Base-by-base conservation (phyloP, 2,888 invertebrate species). In the Pantelozetes paolii region DNA sequence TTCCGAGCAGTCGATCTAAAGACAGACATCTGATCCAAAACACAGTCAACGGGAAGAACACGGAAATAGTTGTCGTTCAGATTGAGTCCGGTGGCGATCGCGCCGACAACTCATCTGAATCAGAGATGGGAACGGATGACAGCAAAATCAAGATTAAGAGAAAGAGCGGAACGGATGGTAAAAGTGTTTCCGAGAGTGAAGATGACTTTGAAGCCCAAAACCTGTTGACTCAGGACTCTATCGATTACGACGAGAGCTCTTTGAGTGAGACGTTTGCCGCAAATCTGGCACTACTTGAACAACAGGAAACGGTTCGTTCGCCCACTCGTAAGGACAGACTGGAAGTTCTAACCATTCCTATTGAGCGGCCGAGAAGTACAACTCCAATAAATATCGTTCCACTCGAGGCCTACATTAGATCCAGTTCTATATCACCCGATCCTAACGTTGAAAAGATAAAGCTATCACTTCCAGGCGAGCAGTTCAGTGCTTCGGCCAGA, bases 291-390 rank as follows among this genome's bases (percentile, higher is more conserved):
- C 13, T 26, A 26, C 2, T 54, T 8, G 23, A 8, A 11, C 23
- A 23, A 54, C 54, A 23, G n/a, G 67, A 67, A 42, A n/a, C 67
- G n/a, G 23, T 67, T 20, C 15, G 74, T 28, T 74, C 75, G 42
- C 75, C 76, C 48, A 75, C 78, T n/a, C 73, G 74, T 32, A 75
- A 77, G 36, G 76, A 77, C 42, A 54, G 78, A n/a, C 71, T 75
- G 15, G 78, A 78, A 71, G 71, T 78, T 2, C 76, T 74, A 18
- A 78, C 77, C 6, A 76, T 76, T 20, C 88, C 90, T 0, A 87
- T 89, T 71, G 90, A 90, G 77, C 84, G 92, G 71, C 90, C 91
- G 77, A 84, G 91, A 11, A 87, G 89, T 36, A 87, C 89, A 54
- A 88, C 89, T 18, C 89, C 90, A n/a, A 85, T 89, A 75, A 88